phyloP scores from a whole-genome alignment of 2,113 vertebrate species.

The Siniperca knerii region DNA sequence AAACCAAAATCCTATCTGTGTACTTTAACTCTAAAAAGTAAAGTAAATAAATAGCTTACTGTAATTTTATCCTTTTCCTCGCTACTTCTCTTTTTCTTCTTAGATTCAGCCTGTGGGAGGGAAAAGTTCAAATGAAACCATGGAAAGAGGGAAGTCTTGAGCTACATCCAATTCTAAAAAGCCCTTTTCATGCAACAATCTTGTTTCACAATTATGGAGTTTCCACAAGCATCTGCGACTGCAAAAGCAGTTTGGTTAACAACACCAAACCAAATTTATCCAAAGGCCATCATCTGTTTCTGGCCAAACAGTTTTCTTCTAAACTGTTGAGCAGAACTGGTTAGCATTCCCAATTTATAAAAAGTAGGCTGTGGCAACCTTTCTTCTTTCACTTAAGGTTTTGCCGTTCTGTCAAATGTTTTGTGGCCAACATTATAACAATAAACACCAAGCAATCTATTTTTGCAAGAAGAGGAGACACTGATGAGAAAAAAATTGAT shows the following conservation, averaged over 20 bases:
- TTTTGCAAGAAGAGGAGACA: neutral
- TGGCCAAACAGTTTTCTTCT: neutral
- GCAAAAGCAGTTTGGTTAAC: neutral
- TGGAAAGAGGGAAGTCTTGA: neutral
- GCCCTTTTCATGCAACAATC: neutral
- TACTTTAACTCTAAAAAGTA: neutral
- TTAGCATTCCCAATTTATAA: neutral
- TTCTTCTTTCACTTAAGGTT: neutral
- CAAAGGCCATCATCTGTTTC: neutral
- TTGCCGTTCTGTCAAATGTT: rapidly evolving
- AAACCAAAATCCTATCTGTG: neutral
- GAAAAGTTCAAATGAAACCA: constrained; percentile 29
- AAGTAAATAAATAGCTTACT: constrained; percentile 59
- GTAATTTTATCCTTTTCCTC: constrained; percentile 87
- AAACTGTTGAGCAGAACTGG: neutral
- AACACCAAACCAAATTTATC: neutral
- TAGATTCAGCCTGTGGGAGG: constrained; percentile 85
- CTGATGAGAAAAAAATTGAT: neutral
- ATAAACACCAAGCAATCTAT: neutral
- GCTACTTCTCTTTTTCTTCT: constrained; percentile 93
- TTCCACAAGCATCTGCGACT: neutral
- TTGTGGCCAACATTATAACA: too few species aligned
- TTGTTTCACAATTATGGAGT: constrained; percentile 22
- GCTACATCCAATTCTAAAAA: neutral
- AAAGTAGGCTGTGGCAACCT: neutral